Conservation (phyloP, 2,797 vertebrate species). For the Sebastes vulpes region DNA sequence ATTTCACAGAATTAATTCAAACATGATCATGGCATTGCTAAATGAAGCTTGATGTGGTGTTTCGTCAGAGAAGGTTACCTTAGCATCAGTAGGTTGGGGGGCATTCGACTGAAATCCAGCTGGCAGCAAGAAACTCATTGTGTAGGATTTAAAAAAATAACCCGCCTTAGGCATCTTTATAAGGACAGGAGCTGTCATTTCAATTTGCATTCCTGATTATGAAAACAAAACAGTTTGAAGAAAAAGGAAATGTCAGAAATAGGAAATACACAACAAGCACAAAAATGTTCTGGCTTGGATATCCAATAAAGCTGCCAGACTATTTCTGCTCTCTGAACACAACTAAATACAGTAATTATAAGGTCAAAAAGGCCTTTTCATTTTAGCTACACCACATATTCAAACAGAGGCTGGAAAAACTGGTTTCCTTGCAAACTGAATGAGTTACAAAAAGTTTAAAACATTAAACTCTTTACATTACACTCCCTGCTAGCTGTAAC, state of each 20-base stretch:
- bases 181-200: conserved; percentile 82
- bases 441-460: not conserved
- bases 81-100: conserved; percentile 62
- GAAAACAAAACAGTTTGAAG: not conserved
- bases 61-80: conserved; percentile 41
- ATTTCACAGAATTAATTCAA: not conserved
- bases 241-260: not conserved
- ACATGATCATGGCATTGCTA: not conserved
- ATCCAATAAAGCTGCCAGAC: not conserved
- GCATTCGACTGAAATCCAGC: conserved; percentile 66
- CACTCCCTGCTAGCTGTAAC: too few species aligned
- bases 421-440: not conserved
- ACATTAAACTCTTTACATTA: not conserved
- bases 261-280: not conserved
- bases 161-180: conserved; percentile 38
- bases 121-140: conserved; percentile 83
- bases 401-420: not conserved
- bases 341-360: conserved; percentile 34
- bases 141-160: conserved; percentile 42
- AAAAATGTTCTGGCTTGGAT: not conserved
- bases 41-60: not conserved
- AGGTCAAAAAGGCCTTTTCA: not conserved
- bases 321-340: not conserved
- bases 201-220: conserved; percentile 69
- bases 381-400: not conserved